A percentile compares a stretch with the other conserved stretches of the same genome.
These are phyloP conservation scores for Thalassoma bifasciatum DNA, from an alignment of 2,113 vertebrate genomes.

Conservation along the genomic window DNA sequence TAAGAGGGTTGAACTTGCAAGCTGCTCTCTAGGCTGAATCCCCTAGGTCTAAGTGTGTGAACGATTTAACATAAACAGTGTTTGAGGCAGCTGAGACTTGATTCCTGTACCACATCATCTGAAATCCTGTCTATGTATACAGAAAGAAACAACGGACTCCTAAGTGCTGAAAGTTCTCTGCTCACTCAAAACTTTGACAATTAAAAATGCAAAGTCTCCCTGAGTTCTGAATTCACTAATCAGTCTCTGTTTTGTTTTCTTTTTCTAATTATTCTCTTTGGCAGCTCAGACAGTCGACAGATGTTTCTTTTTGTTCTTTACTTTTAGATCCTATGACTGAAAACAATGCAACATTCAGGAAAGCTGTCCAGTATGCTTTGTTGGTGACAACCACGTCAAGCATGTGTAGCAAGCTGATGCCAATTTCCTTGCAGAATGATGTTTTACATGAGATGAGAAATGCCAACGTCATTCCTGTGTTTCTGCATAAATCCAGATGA, in stretches of 20 bases:
- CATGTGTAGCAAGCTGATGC: not conserved
- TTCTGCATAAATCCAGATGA: constrained; percentile 43
- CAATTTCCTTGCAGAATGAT: constrained; percentile 21
- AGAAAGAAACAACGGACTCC: not conserved
- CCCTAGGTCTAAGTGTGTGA: too few species aligned
- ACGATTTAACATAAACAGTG: too few species aligned
- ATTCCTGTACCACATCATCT: too few species aligned
- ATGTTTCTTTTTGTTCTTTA: constrained; percentile 3
- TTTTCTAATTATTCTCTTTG: constrained; percentile 19
- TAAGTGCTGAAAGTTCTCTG: not conserved
- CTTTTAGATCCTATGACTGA: constrained; percentile 17
- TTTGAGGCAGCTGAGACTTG: too few species aligned
- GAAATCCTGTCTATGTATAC: not conserved
- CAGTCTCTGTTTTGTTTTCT: constrained; percentile 18
- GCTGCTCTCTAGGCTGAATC: too few species aligned
- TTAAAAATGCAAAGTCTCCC: constrained; percentile 20
- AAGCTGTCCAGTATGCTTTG: not conserved
- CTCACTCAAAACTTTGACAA: not conserved
- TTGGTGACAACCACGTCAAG: constrained; percentile 1
- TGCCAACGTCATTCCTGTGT: constrained; percentile 15
- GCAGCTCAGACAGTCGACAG: constrained; percentile 20
- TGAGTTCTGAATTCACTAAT: constrained; percentile 32
- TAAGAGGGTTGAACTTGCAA: too few species aligned
- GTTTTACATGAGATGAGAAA: constrained; percentile 21
- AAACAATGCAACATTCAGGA: constrained; percentile 16